A percentile compares a stretch with the other conserved stretches of the same genome.
Evolutionary conservation across 2,797 vertebrate species (phyloP).

Genomic region (Gallinago stenura): DNA sequence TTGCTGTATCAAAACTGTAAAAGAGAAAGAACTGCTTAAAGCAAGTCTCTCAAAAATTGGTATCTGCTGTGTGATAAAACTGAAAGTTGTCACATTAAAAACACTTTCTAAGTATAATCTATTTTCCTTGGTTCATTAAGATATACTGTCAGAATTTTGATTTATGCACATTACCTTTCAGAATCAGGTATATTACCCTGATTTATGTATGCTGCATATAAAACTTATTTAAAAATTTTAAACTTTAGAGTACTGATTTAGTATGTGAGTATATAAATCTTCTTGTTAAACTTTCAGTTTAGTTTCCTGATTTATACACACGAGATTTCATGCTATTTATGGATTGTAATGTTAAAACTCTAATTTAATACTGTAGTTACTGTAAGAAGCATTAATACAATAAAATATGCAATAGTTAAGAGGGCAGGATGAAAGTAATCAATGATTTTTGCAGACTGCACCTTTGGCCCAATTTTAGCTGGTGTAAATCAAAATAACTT

Average conservation of each 20-base stretch:
- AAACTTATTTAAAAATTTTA: conserved; percentile 73
- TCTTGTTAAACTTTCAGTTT: conserved; percentile 70
- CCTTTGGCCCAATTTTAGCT: neutral
- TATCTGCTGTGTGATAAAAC: conserved; percentile 42
- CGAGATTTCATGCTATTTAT: conserved; percentile 59
- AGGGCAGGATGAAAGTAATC: conserved; percentile 56
- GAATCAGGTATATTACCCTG: conserved; percentile 61
- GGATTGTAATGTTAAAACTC: conserved; percentile 51
- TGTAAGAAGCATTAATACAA: conserved; percentile 67
- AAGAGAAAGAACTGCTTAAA: neutral
- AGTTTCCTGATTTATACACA: conserved; percentile 68
- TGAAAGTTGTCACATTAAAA: conserved; percentile 43
- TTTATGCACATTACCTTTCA: conserved; percentile 72
- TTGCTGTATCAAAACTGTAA: neutral
- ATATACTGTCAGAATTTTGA: conserved; percentile 66
- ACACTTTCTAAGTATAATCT: conserved; percentile 41
- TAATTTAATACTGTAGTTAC: conserved; percentile 73
- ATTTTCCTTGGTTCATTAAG: conserved; percentile 70
- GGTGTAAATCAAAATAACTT: conserved; percentile 24
- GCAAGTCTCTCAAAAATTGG: conserved; percentile 17
- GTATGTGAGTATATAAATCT: conserved; percentile 73
- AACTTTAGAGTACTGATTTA: conserved; percentile 72
- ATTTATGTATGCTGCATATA: conserved; percentile 70
- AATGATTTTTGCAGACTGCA: conserved; percentile 51
- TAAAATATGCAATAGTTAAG: conserved; percentile 64